Evolutionary conservation across 2,888 invertebrate genomes (phyloP), one percentile per base, ranked within the genome.

Genomic region (Microplitis manilae): DNA sequence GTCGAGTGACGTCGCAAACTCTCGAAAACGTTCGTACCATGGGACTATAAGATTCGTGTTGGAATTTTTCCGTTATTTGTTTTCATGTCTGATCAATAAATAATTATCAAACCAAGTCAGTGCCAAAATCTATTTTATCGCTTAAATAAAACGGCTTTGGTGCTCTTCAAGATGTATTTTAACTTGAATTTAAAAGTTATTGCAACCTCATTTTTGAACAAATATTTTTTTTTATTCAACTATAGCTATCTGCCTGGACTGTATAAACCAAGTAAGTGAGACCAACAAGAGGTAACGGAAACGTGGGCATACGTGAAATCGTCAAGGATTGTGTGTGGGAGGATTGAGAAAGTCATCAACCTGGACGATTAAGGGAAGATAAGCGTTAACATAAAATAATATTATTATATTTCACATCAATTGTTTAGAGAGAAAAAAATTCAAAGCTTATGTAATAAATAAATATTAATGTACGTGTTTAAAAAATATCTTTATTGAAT

Each of bases 241-340:
- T 15, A 17, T 20, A 20, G 30, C 13, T 65, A 65, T 65, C 65
- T 65, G 20, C 30, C 38, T 65, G 30, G 20, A 38, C 30, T 30
- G 20, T 30, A 30, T 68, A 79, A 77, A 77, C 79, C 79, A 77
- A 79, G 77, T 75, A 59, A 38, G 60, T 78, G 38, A 72, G 20
- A 73, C 69, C 9, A 67, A 65, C 64, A 38, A 72, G 80, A 78
- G 80, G 80, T 80, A 79, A 73, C 68, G 30, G 38, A 72, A 79
- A 85, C 83, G 85, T 85, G 84, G 85, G 85, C 85, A 85, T 84
- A 85, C 85, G 80, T 83, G 85, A 85, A 84, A 84, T 83, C 80
- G 80, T 80, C 77, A 78, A 74, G 73, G 65, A 70, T 73, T 75
- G 73, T 77, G 77, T 75, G 81, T 80, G 75, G 80, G 79, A 79